phyloP scores from a whole-genome alignment of 2,797 vertebrate species.

The Margarornis squamiger region DNA sequence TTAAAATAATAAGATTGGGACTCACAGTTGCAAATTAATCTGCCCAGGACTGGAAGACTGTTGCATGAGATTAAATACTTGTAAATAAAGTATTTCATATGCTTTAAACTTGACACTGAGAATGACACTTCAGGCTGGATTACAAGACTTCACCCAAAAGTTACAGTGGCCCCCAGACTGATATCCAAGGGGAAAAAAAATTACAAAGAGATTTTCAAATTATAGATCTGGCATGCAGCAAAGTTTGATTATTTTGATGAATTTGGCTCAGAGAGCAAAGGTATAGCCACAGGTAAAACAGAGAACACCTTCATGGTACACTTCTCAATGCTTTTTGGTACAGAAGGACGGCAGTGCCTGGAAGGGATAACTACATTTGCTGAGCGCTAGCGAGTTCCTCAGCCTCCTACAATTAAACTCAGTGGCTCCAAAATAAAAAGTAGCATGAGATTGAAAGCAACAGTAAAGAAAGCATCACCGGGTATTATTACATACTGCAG shows the following conservation, averaged over 20 bases:
- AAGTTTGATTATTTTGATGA: slow-evolving; percentile 49
- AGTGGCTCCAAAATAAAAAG: background rate
- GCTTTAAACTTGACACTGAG: slow-evolving; percentile 5
- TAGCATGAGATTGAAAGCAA: background rate
- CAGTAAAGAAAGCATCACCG: background rate
- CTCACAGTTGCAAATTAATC: slow-evolving; percentile 9
- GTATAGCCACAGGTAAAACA: slow-evolving; percentile 5
- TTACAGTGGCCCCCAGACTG: background rate
- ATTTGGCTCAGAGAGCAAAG: slow-evolving; percentile 38
- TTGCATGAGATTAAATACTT: slow-evolving; percentile 9
- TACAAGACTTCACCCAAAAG: background rate
- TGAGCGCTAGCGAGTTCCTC: background rate
- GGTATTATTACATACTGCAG: background rate
- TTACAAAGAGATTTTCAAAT: slow-evolving; percentile 3
- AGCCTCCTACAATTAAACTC: background rate
- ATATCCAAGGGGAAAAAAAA: background rate
- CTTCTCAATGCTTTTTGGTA: background rate
- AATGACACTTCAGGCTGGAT: background rate
- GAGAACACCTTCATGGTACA: background rate
- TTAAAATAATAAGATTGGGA: slow-evolving; percentile 57
- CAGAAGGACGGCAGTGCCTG: background rate
- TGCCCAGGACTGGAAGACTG: background rate
- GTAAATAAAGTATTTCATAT: slow-evolving; percentile 21
- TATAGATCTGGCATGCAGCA: background rate
- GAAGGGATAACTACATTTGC: background rate